Conservation (phyloP, 2,113 vertebrate genomes). For the Entomyzon cyanotis region DNA sequence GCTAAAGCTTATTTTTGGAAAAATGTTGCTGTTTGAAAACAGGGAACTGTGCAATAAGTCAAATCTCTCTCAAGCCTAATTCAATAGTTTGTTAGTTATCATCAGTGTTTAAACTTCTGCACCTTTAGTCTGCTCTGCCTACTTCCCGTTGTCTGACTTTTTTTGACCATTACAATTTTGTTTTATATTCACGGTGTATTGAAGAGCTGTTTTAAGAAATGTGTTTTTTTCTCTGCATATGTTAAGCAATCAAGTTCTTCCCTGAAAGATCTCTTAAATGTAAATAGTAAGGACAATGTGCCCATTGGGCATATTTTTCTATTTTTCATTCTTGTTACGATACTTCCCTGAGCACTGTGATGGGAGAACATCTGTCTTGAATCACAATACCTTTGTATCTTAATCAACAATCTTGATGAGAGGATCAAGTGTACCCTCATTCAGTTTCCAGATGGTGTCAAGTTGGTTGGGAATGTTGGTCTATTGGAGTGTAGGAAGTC, state of each 20-base stretch:
- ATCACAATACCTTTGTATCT: neutral
- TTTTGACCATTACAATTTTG: neutral
- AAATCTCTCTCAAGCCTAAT: neutral
- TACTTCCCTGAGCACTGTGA: neutral
- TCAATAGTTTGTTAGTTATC: neutral
- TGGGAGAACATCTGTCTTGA: neutral
- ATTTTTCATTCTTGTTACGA: neutral
- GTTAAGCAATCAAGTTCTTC: neutral
- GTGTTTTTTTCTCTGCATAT: accelerated
- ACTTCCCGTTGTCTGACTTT: neutral
- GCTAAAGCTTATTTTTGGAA: neutral
- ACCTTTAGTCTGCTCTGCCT: neutral
- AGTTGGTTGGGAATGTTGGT: neutral
- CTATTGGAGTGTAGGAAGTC: neutral
- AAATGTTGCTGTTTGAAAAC: neutral
- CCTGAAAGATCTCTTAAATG: neutral
- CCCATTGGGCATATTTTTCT: neutral
- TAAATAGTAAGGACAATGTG: neutral
- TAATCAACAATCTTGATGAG: neutral
- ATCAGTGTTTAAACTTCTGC: neutral
- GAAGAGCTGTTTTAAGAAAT: neutral
- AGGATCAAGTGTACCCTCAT: neutral
- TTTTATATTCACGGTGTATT: neutral
- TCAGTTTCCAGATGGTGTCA: neutral
- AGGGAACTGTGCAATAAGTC: neutral